A percentile compares a stretch with the other conserved stretches of the same genome.
phyloP scores from a whole-genome alignment of 2,113 vertebrate genomes.

The Odobenus rosmarus region DNA sequence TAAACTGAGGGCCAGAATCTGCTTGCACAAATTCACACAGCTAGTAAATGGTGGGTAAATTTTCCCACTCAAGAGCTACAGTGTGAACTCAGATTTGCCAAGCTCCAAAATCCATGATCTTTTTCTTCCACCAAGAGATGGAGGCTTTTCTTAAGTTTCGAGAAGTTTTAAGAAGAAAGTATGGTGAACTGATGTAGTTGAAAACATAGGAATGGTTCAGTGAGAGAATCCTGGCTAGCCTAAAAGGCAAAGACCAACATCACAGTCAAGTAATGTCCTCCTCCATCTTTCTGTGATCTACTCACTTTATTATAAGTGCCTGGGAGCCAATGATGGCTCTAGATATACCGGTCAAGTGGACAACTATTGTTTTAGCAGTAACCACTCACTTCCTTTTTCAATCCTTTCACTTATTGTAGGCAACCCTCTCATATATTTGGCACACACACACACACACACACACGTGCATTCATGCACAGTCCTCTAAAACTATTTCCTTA shows the following conservation, averaged over 20 bases:
- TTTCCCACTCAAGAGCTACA: neutral
- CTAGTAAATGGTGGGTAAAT: neutral
- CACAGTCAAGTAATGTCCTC: neutral
- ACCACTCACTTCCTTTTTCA: neutral
- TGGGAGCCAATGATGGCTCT: neutral
- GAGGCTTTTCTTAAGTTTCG: conserved; percentile 17
- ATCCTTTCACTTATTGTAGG: neutral
- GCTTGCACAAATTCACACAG: neutral
- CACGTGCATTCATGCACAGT: neutral
- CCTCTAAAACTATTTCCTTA: neutral
- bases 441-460: neutral
- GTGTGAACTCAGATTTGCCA: conserved; percentile 15
- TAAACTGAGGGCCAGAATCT: neutral
- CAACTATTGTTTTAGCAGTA: neutral
- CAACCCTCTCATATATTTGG: neutral
- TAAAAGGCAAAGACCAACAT: neutral
- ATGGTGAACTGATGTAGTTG: neutral
- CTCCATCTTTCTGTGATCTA: neutral
- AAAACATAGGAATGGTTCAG: neutral
- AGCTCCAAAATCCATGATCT: neutral
- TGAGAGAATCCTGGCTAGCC: neutral
- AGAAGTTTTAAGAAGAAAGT: neutral
- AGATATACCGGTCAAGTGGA: neutral
- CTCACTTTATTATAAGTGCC: neutral
- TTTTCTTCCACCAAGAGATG: neutral